Percentiles rank a stretch among this genome's conserved stretches.
Conservation (phyloP, 2,888 invertebrate species). For the Ornithoptera alexandrae region DNA sequence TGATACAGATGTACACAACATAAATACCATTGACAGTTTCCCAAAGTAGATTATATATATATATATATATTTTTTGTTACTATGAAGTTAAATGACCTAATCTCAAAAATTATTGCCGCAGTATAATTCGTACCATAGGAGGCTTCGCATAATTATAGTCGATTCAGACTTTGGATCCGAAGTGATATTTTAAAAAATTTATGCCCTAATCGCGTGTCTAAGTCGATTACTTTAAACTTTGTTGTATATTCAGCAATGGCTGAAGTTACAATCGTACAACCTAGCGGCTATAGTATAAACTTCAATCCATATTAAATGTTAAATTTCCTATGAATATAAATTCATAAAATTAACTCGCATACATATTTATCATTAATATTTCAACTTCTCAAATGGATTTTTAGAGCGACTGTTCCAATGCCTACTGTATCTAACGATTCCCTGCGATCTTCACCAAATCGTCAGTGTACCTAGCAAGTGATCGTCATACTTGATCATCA, state of each 20-base stretch:
- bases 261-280: background rate
- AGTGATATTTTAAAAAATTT: constrained; percentile 20
- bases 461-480: too few species aligned
- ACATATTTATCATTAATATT: too few species aligned
- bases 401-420: too few species aligned
- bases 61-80: background rate
- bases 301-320: background rate
- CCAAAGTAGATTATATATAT: background rate
- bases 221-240: constrained; percentile 9
- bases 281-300: background rate
- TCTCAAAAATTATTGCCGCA: constrained; percentile 7
- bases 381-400: too few species aligned
- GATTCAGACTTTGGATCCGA: constrained; percentile 8
- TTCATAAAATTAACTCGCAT: too few species aligned
- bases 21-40: too few species aligned
- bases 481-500: too few species aligned
- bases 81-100: background rate
- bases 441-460: too few species aligned
- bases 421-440: too few species aligned
- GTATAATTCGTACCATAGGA: constrained; percentile 5
- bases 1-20: too few species aligned
- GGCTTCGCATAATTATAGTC: constrained; percentile 14
- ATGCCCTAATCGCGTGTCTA: constrained; percentile 17
- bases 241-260: constrained; percentile 8
- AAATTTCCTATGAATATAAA: too few species aligned